A percentile compares a stretch with the other conserved stretches of the same genome.
These are phyloP conservation scores for Leucania comma DNA, from an alignment of 2,888 invertebrate species.

Conservation along the genomic window DNA sequence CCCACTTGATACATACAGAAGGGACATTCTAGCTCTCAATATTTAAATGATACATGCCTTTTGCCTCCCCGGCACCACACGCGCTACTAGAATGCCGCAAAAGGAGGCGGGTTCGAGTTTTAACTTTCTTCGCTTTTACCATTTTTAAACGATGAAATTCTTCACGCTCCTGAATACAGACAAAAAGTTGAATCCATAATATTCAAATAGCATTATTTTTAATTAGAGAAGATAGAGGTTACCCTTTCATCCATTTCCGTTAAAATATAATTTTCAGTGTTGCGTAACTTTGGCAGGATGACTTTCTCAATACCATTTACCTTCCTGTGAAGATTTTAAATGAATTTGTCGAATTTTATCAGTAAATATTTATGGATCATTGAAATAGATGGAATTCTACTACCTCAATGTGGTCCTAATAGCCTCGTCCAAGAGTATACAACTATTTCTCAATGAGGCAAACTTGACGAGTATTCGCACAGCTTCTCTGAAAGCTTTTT, in stretches of 20 bases:
- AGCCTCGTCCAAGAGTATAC: slow-evolving; percentile 81
- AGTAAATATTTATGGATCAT: background rate
- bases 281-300: slow-evolving; percentile 85
- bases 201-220: slow-evolving; percentile 1
- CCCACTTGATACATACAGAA: background rate
- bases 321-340: slow-evolving; percentile 78
- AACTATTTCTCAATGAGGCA: slow-evolving; percentile 86
- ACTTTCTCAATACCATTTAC: slow-evolving; percentile 88
- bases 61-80: slow-evolving; percentile 50
- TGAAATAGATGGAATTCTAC: background rate
- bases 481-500: slow-evolving; percentile 82
- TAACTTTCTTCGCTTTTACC: slow-evolving; percentile 87
- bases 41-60: slow-evolving; percentile 57
- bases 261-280: slow-evolving; percentile 85
- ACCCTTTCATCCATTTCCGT: slow-evolving; percentile 88
- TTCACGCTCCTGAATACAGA: slow-evolving; percentile 81
- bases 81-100: slow-evolving; percentile 50
- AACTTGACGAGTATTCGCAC: slow-evolving; percentile 86
- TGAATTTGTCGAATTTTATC: background rate
- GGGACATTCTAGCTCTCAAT: background rate
- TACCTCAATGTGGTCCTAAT: slow-evolving; percentile 84
- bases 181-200: slow-evolving; percentile 2
- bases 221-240: slow-evolving; percentile 20
- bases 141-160: slow-evolving; percentile 88
- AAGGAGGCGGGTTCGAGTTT: slow-evolving; percentile 68